A percentile compares a stretch with the other conserved stretches of the same genome.
Conservation (phyloP, 1,140 invertebrate genomes). For the Drosophila equinoxialis region DNA sequence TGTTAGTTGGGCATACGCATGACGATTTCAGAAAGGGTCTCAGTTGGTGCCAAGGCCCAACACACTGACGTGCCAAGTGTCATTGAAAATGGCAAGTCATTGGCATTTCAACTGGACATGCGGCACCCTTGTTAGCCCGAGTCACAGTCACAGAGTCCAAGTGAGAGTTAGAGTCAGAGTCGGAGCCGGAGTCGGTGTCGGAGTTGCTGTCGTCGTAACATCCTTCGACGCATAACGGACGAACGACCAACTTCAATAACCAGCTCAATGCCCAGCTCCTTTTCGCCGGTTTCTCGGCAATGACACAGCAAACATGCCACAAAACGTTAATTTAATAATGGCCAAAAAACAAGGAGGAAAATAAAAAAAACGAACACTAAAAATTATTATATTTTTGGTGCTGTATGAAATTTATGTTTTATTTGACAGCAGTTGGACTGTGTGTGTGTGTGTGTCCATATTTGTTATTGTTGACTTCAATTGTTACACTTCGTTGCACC, state of each 20-base stretch:
- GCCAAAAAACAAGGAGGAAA: conserved; percentile 35
- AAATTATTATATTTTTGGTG: conserved; percentile 55
- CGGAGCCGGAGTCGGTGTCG: not conserved
- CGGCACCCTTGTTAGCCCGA: conserved; percentile 74
- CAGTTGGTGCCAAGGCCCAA: conserved; percentile 14
- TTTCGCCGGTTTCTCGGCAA: conserved; percentile 20
- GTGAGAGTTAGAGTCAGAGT: conserved; percentile 4
- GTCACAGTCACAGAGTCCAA: conserved; percentile 23
- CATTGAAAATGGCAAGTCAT: conserved; percentile 79
- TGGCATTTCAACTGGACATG: conserved; percentile 80
- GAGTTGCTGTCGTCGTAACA: conserved; percentile 47
- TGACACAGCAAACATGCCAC: conserved; percentile 60
- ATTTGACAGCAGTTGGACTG: conserved; percentile 28
- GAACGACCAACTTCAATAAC: conserved; percentile 27
- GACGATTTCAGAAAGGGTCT: conserved; percentile 33
- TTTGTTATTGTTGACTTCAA: conserved; percentile 48
- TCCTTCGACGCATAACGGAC: conserved; percentile 79
- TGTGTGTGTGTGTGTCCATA: conserved; percentile 58
- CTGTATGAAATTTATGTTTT: conserved; percentile 48
- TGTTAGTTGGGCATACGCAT: conserved; percentile 54
- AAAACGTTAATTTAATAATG: conserved; percentile 79
- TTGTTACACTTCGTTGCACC: conserved; percentile 70
- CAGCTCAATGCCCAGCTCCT: conserved; percentile 24
- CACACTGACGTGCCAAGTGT: conserved; percentile 71
- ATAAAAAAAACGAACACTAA: conserved; percentile 9